Evolutionary conservation across 2,797 vertebrate species (phyloP).

Genomic region (Microctenopoma stevenorrisi): DNA sequence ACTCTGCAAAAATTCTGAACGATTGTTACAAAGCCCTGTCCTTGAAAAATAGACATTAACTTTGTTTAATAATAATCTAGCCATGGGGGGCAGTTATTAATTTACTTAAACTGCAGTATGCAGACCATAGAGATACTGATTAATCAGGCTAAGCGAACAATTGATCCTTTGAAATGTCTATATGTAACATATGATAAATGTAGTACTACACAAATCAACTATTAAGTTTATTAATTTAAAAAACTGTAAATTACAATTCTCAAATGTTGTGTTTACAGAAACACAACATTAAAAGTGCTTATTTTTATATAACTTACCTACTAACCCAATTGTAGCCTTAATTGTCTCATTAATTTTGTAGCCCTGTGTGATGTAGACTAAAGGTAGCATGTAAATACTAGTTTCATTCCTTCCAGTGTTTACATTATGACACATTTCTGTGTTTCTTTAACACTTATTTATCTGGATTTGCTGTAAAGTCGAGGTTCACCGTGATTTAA

Average conservation of each 20-base stretch:
- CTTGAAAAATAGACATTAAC: not conserved
- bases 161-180: too few species aligned
- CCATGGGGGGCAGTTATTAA: not conserved
- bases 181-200: too few species aligned
- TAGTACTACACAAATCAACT: not conserved
- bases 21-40: not conserved
- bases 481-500: constrained; percentile 39
- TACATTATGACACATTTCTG: too few species aligned
- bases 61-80: not conserved
- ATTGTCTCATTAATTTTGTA: not conserved
- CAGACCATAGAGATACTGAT: too few species aligned
- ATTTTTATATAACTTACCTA: constrained; percentile 39
- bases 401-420: not conserved
- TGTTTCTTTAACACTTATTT: not conserved
- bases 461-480: constrained; percentile 1
- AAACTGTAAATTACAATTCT: not conserved
- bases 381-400: accelerated
- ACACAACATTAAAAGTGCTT: not conserved
- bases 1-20: not conserved
- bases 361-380: not conserved
- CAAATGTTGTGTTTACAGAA: too few species aligned
- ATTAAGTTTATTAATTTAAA: not conserved
- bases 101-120: too few species aligned
- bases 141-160: too few species aligned
- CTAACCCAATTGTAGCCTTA: not conserved